These are phyloP conservation scores for Tretioscincus oriximinensis DNA, from an alignment of 2,113 vertebrate species.

Conservation along the genomic window DNA sequence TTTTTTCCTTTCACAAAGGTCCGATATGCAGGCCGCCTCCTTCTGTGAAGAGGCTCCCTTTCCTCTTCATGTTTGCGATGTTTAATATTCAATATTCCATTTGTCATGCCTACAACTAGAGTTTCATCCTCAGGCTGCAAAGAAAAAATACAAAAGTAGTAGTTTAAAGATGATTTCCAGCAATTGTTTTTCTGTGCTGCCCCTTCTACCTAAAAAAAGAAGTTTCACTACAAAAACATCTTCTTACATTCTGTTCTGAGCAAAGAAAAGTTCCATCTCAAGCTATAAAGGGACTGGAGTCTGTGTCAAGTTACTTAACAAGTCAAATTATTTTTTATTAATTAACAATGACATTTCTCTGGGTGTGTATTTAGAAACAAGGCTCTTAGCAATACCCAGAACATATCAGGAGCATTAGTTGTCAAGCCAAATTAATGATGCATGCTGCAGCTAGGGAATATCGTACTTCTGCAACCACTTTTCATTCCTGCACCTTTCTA, in stretches of 20 bases:
- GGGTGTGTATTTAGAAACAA: neutral
- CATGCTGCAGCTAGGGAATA: neutral
- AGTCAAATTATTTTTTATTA: neutral
- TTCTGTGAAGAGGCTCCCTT: conserved; percentile 61
- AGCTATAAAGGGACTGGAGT: neutral
- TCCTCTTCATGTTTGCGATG: conserved; percentile 86
- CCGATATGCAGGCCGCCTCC: conserved; percentile 80
- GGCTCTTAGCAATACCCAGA: neutral
- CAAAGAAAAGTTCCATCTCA: neutral
- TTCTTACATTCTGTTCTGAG: neutral
- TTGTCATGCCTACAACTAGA: conserved; percentile 94
- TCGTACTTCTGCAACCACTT: neutral
- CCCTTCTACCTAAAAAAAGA: neutral
- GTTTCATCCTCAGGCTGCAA: conserved; percentile 88
- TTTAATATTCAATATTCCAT: conserved; percentile 89
- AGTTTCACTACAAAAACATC: neutral
- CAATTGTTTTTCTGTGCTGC: neutral
- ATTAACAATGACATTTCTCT: neutral
- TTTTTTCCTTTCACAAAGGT: conserved; percentile 90
- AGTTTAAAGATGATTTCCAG: neutral
- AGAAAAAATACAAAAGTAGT: conserved; percentile 29
- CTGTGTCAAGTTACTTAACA: neutral
- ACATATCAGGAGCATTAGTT: neutral
- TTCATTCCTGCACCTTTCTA: neutral
- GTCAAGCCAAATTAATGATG: neutral